phyloP scores from a whole-genome alignment of 2,113 vertebrate species.

The Stigmatopora argus region DNA sequence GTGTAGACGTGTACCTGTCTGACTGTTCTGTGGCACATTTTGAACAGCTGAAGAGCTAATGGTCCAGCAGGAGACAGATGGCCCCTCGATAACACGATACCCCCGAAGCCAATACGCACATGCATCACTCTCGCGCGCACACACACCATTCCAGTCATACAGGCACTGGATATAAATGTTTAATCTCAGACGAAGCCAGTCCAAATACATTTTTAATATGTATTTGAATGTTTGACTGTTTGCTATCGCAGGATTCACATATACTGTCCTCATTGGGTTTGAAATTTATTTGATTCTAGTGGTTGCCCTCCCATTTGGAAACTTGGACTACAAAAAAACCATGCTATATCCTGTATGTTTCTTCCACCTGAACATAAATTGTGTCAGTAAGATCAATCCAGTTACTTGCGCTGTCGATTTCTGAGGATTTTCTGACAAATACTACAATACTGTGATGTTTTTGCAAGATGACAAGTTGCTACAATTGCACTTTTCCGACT shows the following conservation, averaged over 20 bases:
- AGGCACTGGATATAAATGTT: conserved; percentile 46
- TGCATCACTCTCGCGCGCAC: conserved; percentile 50
- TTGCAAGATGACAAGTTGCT: conserved; percentile 41
- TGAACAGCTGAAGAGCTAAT: conserved; percentile 72
- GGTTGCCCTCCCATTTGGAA: background rate
- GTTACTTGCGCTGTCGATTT: conserved; percentile 42
- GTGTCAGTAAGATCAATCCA: conserved; percentile 27
- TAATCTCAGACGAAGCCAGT: conserved; percentile 56
- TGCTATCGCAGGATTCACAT: no score
- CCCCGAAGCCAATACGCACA: conserved; percentile 67
- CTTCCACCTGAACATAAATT: background rate
- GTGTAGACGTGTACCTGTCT: conserved; percentile 62
- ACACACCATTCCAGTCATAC: conserved; percentile 13
- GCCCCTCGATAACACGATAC: conserved; percentile 68
- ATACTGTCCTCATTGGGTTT: background rate
- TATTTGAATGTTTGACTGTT: conserved; percentile 62
- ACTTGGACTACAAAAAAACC: background rate
- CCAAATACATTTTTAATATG: conserved; percentile 58
- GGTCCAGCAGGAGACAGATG: conserved; percentile 74
- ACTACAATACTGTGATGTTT: conserved; percentile 32
- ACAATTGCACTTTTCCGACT: conserved; percentile 40
- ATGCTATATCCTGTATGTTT: background rate
- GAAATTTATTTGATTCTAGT: background rate
- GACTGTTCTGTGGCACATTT: conserved; percentile 69
- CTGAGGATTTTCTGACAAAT: conserved; percentile 36